Evolutionary conservation across 2,113 vertebrate genomes (phyloP).

Genomic region (Amphiprion ocellaris): DNA sequence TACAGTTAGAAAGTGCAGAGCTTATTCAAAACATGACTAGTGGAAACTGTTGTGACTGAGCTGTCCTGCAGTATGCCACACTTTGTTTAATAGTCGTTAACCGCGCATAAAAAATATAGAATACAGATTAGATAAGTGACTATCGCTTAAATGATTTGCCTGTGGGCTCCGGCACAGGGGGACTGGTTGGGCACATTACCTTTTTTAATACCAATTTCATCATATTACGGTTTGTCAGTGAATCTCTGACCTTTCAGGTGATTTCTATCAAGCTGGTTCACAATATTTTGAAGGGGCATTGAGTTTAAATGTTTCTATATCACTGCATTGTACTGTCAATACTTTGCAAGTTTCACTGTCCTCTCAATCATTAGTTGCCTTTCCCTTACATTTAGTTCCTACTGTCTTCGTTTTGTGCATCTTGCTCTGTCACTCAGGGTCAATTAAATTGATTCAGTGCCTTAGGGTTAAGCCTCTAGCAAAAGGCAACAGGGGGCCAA

Average conservation of each 20-base stretch:
- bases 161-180: slow-evolving; percentile 1
- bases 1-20: slow-evolving; percentile 56
- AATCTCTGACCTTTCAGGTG: slow-evolving; percentile 39
- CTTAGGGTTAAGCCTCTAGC: slow-evolving; percentile 7
- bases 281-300: neutral
- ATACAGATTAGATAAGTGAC: slow-evolving; percentile 52
- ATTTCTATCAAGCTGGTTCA: slow-evolving; percentile 35
- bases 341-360: no score
- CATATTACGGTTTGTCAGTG: slow-evolving; percentile 39
- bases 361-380: neutral
- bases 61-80: slow-evolving; percentile 2
- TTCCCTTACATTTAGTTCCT: slow-evolving; percentile 7
- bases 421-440: neutral
- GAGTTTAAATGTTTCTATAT: no score
- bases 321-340: no score
- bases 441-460: slow-evolving; percentile 10
- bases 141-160: slow-evolving; percentile 43
- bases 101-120: slow-evolving; percentile 21
- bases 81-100: slow-evolving; percentile 34
- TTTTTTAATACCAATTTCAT: slow-evolving; percentile 40
- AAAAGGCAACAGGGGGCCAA: neutral
- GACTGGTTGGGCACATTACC: slow-evolving; percentile 14
- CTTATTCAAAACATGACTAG: slow-evolving; percentile 10
- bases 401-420: neutral
- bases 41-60: slow-evolving; percentile 27